Conservation (phyloP, 1,140 invertebrate species). For the Drosophila neocordata region DNA sequence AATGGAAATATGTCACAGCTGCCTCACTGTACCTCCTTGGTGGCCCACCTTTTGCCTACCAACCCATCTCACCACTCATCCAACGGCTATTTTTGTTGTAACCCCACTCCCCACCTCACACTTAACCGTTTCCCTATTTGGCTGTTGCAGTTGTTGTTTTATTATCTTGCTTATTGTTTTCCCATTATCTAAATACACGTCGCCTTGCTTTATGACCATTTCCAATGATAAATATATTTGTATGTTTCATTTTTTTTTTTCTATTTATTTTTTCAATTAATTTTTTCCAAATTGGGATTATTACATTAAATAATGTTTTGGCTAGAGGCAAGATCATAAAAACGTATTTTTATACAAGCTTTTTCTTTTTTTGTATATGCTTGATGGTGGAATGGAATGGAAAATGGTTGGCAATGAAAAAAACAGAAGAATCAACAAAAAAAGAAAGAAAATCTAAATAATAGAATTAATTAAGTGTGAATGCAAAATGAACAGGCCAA, state of each 20-base stretch:
- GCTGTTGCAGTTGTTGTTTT: slow-evolving; percentile 24
- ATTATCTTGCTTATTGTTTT: slow-evolving; percentile 57
- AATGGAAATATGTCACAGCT: slow-evolving; percentile 58
- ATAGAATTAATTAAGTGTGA: slow-evolving; percentile 66
- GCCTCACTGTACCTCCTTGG: slow-evolving; percentile 12
- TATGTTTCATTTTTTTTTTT: slow-evolving; percentile 41
- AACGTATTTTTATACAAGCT: slow-evolving; percentile 54
- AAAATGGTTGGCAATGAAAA: slow-evolving; percentile 19
- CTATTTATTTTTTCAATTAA: slow-evolving; percentile 32
- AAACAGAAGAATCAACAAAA: slow-evolving; percentile 18
- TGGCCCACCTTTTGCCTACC: slow-evolving; percentile 1
- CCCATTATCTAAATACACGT: slow-evolving; percentile 74
- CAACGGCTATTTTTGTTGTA: neutral
- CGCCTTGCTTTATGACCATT: slow-evolving; percentile 57
- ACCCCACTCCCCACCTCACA: neutral
- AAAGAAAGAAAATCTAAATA: slow-evolving; percentile 44
- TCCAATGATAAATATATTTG: slow-evolving; percentile 22
- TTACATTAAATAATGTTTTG: slow-evolving; percentile 24
- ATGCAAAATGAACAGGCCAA: slow-evolving; percentile 61
- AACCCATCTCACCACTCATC: slow-evolving; percentile 23
- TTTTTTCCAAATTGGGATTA: slow-evolving; percentile 39
- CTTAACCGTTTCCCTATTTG: slow-evolving; percentile 7
- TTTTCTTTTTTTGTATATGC: slow-evolving; percentile 23
- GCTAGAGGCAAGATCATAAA: slow-evolving; percentile 60
- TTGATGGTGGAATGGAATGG: slow-evolving; percentile 7